phyloP scores from a whole-genome alignment of 1,140 invertebrate species.

The Drosophila parabipectinata region DNA sequence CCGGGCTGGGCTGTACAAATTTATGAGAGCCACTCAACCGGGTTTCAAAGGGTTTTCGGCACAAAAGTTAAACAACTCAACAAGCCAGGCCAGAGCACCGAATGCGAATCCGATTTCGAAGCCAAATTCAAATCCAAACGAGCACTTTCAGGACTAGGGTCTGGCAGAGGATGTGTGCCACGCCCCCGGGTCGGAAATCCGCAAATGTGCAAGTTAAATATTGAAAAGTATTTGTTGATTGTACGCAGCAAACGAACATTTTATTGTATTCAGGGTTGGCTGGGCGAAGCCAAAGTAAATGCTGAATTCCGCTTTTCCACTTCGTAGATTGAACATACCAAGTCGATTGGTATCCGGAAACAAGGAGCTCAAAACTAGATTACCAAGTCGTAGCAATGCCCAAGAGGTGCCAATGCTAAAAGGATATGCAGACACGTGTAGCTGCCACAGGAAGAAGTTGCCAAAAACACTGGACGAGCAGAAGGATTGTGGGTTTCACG shows the following conservation, averaged over 20 bases:
- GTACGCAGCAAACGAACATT: slow-evolving; percentile 44
- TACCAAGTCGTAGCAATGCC: slow-evolving; percentile 48
- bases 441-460: slow-evolving; percentile 15
- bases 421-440: slow-evolving; percentile 51
- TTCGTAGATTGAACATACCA: slow-evolving; percentile 17
- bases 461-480: slow-evolving; percentile 8
- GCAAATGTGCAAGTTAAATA: slow-evolving; percentile 65
- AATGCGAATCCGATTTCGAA: neutral
- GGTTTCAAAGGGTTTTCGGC: slow-evolving; percentile 53
- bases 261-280: slow-evolving; percentile 23
- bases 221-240: slow-evolving; percentile 68
- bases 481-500: slow-evolving; percentile 1
- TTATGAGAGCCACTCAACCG: slow-evolving; percentile 50
- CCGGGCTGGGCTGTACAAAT: slow-evolving; percentile 26
- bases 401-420: slow-evolving; percentile 50
- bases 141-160: slow-evolving; percentile 8
- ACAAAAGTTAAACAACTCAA: slow-evolving; percentile 32
- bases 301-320: slow-evolving; percentile 6
- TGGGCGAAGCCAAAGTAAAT: slow-evolving; percentile 12
- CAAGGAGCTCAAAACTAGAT: slow-evolving; percentile 40
- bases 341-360: slow-evolving; percentile 35
- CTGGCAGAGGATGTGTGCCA: slow-evolving; percentile 18
- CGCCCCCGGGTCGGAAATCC: slow-evolving; percentile 44
- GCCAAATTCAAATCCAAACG: slow-evolving; percentile 3
- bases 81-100: slow-evolving; percentile 10